phyloP scores from a whole-genome alignment of 1,140 invertebrate genomes.

The Theocolax elegans region DNA sequence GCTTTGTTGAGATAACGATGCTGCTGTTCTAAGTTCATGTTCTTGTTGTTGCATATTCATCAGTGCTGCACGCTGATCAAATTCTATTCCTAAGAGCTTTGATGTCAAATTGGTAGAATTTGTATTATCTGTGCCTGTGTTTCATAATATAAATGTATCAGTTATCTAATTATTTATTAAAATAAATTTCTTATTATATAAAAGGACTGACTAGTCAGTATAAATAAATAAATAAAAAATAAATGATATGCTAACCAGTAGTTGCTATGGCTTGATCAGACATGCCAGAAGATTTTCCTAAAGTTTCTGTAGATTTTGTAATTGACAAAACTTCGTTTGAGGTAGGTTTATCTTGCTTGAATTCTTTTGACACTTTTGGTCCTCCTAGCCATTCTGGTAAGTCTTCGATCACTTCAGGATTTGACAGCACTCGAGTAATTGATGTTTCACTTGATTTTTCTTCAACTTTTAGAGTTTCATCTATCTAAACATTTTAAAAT shows the following conservation, averaged over 20 bases:
- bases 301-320: not conserved
- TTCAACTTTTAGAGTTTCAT: constrained; percentile 30
- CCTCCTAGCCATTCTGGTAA: constrained; percentile 61
- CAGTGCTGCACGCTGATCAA: constrained; percentile 54
- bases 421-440: not conserved
- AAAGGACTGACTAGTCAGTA: too few relatives aligned
- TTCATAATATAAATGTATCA: not conserved
- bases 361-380: constrained; percentile 45
- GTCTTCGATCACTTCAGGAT: constrained; percentile 45
- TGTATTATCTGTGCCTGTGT: constrained; percentile 1
- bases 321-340: not conserved
- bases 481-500: constrained; percentile 18
- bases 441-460: constrained; percentile 24
- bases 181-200: not conserved
- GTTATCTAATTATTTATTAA: not conserved
- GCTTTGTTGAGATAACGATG: constrained; percentile 55
- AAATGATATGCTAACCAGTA: constrained; percentile 5
- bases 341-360: constrained; percentile 32
- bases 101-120: constrained; percentile 35
- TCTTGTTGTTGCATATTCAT: constrained; percentile 59
- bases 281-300: not conserved
- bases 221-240: not conserved
- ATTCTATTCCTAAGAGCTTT: constrained; percentile 47
- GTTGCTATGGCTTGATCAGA: not conserved
- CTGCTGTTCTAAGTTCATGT: constrained; percentile 53